Evolutionary conservation across 2,888 invertebrate genomes (phyloP).

Genomic region (Sarcophaga variegata): DNA sequence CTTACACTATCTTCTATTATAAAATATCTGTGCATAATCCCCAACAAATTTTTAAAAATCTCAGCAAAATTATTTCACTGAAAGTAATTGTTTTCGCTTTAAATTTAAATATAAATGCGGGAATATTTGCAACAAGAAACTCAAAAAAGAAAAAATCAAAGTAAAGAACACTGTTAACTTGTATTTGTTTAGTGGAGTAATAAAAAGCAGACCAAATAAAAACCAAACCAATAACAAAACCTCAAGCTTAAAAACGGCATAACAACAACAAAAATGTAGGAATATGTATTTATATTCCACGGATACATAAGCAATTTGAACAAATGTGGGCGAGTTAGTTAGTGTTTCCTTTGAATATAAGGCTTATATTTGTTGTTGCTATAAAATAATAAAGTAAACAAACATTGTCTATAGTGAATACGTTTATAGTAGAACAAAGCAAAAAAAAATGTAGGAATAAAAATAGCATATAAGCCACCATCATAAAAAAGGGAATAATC

Average conservation of each 20-base stretch:
- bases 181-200: no score
- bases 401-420: neutral
- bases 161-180: neutral
- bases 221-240: slow-evolving; percentile 38
- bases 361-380: neutral
- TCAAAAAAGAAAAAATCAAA: neutral
- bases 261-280: neutral
- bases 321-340: slow-evolving; percentile 67
- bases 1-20: neutral
- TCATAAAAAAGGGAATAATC: neutral
- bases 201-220: neutral
- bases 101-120: neutral
- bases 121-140: neutral
- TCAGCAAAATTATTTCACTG: no score
- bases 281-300: neutral
- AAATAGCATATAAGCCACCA: neutral
- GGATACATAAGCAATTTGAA: slow-evolving; percentile 44
- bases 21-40: no score
- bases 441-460: neutral
- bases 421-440: neutral
- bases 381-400: slow-evolving; percentile 23
- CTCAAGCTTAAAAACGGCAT: slow-evolving; percentile 14
- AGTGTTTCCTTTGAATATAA: slow-evolving; percentile 47
- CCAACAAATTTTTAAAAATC: no score
- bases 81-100: neutral